Percentiles rank a stretch among this genome's conserved stretches.
These are phyloP conservation scores for Conus ventricosus DNA, from an alignment of 1,140 invertebrate genomes.

Conservation along the genomic window DNA sequence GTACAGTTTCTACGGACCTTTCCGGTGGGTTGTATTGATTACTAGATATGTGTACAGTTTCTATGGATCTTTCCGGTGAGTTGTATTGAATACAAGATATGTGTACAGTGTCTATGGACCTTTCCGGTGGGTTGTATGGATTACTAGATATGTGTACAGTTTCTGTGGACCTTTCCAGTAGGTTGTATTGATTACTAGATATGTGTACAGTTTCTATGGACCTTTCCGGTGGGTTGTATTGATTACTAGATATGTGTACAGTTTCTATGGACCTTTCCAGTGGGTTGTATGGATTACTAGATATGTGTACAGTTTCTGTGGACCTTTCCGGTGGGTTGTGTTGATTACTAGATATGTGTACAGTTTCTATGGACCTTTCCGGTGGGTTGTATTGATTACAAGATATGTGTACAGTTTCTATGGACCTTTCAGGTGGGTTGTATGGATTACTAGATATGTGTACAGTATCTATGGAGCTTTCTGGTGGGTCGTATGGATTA, in stretches of 20 bases:
- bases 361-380: constrained; percentile 96
- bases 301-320: neutral
- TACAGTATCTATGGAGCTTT: constrained; percentile 86
- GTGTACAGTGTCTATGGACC: neutral
- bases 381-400: constrained; percentile 82
- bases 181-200: constrained; percentile 80
- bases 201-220: constrained; percentile 79
- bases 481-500: constrained; percentile 74
- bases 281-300: constrained; percentile 38
- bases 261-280: constrained; percentile 90
- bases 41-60: neutral
- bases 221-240: constrained; percentile 85
- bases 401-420: constrained; percentile 70
- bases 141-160: constrained; percentile 93
- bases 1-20: constrained; percentile 84
- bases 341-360: constrained; percentile 92
- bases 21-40: constrained; percentile 78
- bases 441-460: neutral
- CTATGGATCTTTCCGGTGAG: constrained; percentile 90
- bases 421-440: constrained; percentile 88
- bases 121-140: neutral
- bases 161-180: constrained; percentile 96
- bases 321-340: neutral
- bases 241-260: neutral
- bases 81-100: neutral